These are phyloP conservation scores for Cydia strobilella DNA, from an alignment of 1,140 invertebrate genomes.

Conservation along the genomic window DNA sequence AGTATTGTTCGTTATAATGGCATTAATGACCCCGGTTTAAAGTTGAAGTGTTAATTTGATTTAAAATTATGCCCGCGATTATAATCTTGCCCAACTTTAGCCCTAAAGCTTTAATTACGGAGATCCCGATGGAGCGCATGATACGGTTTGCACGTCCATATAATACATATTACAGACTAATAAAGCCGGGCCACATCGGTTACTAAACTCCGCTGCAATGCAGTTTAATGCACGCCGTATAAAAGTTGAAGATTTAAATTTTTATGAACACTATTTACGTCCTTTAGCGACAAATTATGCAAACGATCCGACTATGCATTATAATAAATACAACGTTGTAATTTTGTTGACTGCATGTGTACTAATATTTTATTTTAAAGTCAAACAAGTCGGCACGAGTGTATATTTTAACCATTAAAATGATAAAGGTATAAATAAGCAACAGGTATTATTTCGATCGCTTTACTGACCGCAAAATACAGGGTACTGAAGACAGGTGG, in stretches of 20 bases:
- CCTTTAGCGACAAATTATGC: constrained; percentile 51
- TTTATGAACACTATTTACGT: constrained; percentile 41
- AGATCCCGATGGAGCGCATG: constrained; percentile 61
- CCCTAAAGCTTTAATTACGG: constrained; percentile 73
- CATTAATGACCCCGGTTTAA: constrained; percentile 79
- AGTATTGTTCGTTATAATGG: constrained; percentile 77
- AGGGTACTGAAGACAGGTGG: neutral
- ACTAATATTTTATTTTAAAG: constrained; percentile 1
- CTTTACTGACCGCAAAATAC: constrained; percentile 10
- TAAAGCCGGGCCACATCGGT: constrained; percentile 43
- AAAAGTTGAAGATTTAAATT: constrained; percentile 48
- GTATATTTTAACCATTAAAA: constrained; percentile 9
- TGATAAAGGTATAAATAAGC: constrained; percentile 11
- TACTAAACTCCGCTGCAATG: constrained; percentile 48
- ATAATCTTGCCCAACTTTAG: constrained; percentile 75
- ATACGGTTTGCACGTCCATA: constrained; percentile 45
- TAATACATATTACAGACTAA: constrained; percentile 41
- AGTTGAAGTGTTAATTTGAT: constrained; percentile 80
- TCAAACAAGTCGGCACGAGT: neutral
- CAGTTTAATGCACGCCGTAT: constrained; percentile 52
- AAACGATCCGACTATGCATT: constrained; percentile 38
- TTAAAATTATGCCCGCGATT: constrained; percentile 77
- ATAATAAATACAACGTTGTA: constrained; percentile 19
- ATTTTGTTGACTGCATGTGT: constrained; percentile 4
- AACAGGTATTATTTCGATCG: constrained; percentile 17